Percentiles rank a stretch among this genome's conserved stretches.
These are phyloP conservation scores for Chromobotia macracanthus DNA, from an alignment of 2,797 vertebrate genomes.

Conservation along the genomic window DNA sequence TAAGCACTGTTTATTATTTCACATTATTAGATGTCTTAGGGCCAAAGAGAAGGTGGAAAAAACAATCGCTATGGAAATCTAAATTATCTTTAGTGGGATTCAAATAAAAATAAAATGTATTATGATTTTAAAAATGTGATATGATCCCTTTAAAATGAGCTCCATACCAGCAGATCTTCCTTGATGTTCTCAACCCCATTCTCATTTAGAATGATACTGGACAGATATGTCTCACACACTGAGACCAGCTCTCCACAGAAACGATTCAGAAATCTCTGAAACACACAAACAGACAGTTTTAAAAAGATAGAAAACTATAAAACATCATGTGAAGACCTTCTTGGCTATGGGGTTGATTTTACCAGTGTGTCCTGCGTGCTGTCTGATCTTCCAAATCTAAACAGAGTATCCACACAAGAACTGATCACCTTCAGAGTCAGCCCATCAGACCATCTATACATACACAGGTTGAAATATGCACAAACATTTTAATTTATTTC, in stretches of 20 bases:
- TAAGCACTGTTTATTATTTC: too few species aligned
- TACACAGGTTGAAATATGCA: constrained; percentile 28
- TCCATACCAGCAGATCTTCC: constrained; percentile 82
- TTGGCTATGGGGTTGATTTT: neutral
- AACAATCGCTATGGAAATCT: too few species aligned
- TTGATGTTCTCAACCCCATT: constrained; percentile 77
- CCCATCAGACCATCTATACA: constrained; percentile 79
- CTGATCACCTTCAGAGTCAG: constrained; percentile 82
- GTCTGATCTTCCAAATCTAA: constrained; percentile 76
- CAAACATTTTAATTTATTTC: neutral
- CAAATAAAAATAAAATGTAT: neutral
- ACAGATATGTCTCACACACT: constrained; percentile 80
- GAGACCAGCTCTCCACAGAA: constrained; percentile 85
- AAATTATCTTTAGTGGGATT: too few species aligned
- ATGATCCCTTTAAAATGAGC: neutral
- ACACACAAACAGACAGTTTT: neutral
- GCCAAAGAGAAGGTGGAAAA: neutral
- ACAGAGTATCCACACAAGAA: constrained; percentile 83
- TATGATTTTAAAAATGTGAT: neutral
- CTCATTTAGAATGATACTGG: constrained; percentile 81
- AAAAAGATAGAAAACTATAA: neutral
- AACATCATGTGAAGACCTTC: neutral
- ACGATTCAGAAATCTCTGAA: constrained; percentile 81
- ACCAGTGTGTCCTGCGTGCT: constrained; percentile 76
- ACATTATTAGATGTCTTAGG: too few species aligned